phyloP scores from a whole-genome alignment of 2,113 vertebrate species.

The Fregetta grallaria region DNA sequence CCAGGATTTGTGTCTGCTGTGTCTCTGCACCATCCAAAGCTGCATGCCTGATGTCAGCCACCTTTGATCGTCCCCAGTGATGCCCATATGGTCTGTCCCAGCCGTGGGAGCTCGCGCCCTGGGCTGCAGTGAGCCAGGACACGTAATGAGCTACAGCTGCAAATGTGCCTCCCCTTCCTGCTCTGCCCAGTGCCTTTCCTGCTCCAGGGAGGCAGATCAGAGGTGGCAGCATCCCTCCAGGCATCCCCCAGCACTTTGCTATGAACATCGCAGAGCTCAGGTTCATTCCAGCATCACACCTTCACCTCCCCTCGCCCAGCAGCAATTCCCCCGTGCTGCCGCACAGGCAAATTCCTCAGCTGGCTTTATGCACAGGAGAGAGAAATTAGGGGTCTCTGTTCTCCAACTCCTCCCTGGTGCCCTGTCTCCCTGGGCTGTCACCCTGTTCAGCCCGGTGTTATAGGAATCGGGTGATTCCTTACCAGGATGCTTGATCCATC shows the following conservation, averaged over 20 bases:
- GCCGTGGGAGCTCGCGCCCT: neutral
- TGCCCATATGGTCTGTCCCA: neutral
- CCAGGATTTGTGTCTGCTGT: neutral
- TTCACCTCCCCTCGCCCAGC: neutral
- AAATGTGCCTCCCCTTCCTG: neutral
- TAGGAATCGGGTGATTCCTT: neutral
- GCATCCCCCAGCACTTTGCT: neutral
- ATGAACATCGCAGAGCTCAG: neutral
- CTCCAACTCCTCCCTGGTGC: neutral
- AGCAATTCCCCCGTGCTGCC: neutral
- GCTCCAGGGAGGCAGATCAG: neutral
- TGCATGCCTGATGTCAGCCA: accelerated
- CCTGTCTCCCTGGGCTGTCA: neutral
- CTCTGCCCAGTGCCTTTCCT: too few species aligned
- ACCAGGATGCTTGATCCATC: neutral
- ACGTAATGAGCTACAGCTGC: neutral
- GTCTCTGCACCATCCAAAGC: neutral
- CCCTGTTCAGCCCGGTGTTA: neutral
- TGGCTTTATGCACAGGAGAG: neutral
- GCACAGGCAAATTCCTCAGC: neutral
- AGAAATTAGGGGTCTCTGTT: neutral
- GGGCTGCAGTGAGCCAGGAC: neutral
- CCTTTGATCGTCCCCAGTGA: accelerated
- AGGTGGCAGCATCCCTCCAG: neutral
- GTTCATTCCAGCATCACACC: neutral